Conservation (phyloP, 1,140 invertebrate genomes). For the Brachionus rotundiformis region DNA sequence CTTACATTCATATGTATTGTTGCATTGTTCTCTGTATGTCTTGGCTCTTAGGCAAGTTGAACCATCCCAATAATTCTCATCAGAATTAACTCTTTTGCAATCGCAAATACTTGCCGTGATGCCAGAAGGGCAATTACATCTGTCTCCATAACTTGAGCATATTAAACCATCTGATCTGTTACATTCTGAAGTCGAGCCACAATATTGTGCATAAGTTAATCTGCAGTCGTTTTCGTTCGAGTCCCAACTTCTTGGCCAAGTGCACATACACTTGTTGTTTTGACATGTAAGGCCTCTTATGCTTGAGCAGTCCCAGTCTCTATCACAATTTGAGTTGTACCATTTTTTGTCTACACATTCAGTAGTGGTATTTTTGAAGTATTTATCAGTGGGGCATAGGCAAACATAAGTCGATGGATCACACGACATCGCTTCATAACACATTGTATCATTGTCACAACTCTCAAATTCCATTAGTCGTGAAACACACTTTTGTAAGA, state of each 20-base stretch:
- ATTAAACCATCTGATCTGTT: neutral
- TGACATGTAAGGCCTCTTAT: neutral
- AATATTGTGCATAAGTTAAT: neutral
- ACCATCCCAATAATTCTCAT: conserved; percentile 17
- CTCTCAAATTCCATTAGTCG: neutral
- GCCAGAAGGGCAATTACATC: neutral
- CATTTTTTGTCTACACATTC: neutral
- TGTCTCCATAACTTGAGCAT: neutral
- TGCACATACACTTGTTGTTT: neutral
- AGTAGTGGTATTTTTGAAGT: neutral
- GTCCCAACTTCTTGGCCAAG: neutral
- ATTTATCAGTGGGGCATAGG: neutral
- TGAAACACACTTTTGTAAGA: neutral
- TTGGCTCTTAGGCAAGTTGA: neutral
- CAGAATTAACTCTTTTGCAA: neutral
- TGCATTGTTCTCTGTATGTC: neutral
- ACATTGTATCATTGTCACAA: conserved; percentile 2
- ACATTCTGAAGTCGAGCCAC: neutral
- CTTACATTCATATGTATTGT: neutral
- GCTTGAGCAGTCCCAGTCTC: neutral
- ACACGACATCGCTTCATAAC: conserved; percentile 1
- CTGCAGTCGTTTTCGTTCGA: neutral
- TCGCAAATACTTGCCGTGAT: neutral
- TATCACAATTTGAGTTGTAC: neutral
- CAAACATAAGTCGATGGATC: neutral